phyloP scores from a whole-genome alignment of 2,797 vertebrate species.

The Poeciliopsis paucimaculata region DNA sequence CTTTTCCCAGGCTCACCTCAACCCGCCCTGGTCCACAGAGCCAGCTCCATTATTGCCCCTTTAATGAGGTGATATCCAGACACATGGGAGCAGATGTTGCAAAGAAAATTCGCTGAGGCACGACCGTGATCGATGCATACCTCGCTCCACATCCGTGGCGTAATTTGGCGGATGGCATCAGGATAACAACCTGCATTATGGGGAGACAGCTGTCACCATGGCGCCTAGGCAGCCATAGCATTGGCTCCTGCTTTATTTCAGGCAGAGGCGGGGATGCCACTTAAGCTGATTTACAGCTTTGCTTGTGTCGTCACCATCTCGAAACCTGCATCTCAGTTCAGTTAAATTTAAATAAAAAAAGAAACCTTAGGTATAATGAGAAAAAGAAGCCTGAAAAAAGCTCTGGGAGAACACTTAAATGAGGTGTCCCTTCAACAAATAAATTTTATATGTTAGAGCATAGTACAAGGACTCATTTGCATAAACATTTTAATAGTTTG shows the following conservation, averaged over 20 bases:
- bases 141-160: conserved; percentile 59
- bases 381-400: conserved; percentile 35
- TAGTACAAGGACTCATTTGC: background rate
- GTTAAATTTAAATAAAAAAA: conserved; percentile 17
- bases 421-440: conserved; percentile 19
- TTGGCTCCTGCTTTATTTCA: conserved; percentile 66
- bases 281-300: conserved; percentile 76
- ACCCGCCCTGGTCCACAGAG: conserved; percentile 34
- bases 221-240: conserved; percentile 56
- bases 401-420: conserved; percentile 14
- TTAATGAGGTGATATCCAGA: conserved; percentile 74
- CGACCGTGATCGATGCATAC: conserved; percentile 75
- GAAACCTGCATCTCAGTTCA: conserved; percentile 53
- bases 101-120: conserved; percentile 73
- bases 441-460: background rate
- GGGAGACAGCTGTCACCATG: conserved; percentile 79
- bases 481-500: background rate
- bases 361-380: conserved; percentile 30
- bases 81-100: conserved; percentile 78
- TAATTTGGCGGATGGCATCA: conserved; percentile 75
- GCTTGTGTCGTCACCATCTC: conserved; percentile 65
- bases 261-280: conserved; percentile 71
- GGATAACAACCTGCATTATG: conserved; percentile 79
- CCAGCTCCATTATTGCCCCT: conserved; percentile 66
- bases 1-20: conserved; percentile 37